These are phyloP conservation scores for Drosophila sproati DNA, from an alignment of 1,140 invertebrate species.

Conservation along the genomic window DNA sequence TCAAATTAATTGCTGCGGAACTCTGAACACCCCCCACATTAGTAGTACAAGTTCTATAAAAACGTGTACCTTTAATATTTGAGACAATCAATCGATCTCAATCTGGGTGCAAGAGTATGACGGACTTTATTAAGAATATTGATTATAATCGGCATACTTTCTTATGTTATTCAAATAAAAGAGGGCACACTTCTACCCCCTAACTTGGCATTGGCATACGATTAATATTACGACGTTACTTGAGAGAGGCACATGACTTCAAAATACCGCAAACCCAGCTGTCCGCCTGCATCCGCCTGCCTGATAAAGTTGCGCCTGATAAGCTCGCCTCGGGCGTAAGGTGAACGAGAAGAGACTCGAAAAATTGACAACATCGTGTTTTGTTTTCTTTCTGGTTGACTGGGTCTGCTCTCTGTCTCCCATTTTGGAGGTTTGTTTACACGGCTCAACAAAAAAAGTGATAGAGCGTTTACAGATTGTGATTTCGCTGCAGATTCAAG, in stretches of 20 bases:
- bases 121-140: constrained; percentile 35
- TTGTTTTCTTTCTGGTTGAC: constrained; percentile 3
- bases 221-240: constrained; percentile 36
- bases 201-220: not conserved
- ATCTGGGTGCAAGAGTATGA: constrained; percentile 49
- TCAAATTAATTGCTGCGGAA: constrained; percentile 36
- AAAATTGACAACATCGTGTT: not conserved
- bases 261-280: not conserved
- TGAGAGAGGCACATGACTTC: constrained; percentile 20
- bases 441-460: constrained; percentile 36
- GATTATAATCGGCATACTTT: constrained; percentile 7
- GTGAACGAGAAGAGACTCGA: no score
- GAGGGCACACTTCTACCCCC: constrained; percentile 18
- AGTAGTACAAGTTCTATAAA: no score
- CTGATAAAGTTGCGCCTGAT: constrained; percentile 61
- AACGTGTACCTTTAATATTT: no score
- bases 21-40: constrained; percentile 43
- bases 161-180: no score
- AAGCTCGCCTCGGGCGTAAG: constrained; percentile 22
- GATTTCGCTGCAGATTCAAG: constrained; percentile 51
- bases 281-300: not conserved
- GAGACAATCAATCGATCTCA: constrained; percentile 50
- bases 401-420: constrained; percentile 21
- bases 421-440: constrained; percentile 73
- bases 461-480: constrained; percentile 21